Conservation (phyloP, 2,888 invertebrate species). For the Diplazon laetatorius region DNA sequence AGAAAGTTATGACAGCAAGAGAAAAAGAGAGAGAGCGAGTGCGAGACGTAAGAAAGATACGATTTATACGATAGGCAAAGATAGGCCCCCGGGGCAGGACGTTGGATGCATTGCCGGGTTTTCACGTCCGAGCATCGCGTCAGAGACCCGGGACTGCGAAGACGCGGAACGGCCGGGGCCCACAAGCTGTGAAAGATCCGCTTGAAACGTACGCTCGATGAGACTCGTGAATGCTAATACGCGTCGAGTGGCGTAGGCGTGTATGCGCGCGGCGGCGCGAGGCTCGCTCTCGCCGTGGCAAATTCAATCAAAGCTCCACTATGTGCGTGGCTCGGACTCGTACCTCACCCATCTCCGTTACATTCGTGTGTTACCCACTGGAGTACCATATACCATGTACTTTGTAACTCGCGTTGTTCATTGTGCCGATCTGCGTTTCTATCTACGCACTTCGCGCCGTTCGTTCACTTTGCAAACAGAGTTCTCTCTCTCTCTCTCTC, state of each 20-base stretch:
- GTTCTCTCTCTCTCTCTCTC: constrained; percentile 10
- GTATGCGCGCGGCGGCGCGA: constrained; percentile 35
- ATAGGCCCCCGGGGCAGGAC: constrained; percentile 57
- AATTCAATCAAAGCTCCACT: constrained; percentile 79
- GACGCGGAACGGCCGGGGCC: constrained; percentile 24
- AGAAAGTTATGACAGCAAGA: no score
- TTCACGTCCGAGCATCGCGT: constrained; percentile 29
- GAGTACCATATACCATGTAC: constrained; percentile 53
- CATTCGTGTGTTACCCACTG: constrained; percentile 47
- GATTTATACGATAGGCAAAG: constrained; percentile 57
- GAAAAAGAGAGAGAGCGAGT: constrained; percentile 5
- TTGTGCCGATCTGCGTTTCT: constrained; percentile 58
- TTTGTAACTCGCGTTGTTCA: constrained; percentile 65
- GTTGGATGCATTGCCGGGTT: constrained; percentile 41
- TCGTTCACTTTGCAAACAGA: constrained; percentile 50
- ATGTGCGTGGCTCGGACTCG: constrained; percentile 61
- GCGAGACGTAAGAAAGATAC: constrained; percentile 26
- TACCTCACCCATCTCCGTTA: constrained; percentile 61
- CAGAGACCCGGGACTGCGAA: constrained; percentile 28
- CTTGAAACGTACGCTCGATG: constrained; percentile 30
- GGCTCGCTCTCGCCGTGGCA: constrained; percentile 75
- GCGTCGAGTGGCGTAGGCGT: constrained; percentile 61
- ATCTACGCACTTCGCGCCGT: constrained; percentile 50
- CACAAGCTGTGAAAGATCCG: not conserved
- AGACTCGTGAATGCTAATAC: constrained; percentile 59